Evolutionary conservation across 2,888 invertebrate genomes (phyloP), one percentile per base, ranked within the genome.

Genomic region (Taphrorychus bicolor): DNA sequence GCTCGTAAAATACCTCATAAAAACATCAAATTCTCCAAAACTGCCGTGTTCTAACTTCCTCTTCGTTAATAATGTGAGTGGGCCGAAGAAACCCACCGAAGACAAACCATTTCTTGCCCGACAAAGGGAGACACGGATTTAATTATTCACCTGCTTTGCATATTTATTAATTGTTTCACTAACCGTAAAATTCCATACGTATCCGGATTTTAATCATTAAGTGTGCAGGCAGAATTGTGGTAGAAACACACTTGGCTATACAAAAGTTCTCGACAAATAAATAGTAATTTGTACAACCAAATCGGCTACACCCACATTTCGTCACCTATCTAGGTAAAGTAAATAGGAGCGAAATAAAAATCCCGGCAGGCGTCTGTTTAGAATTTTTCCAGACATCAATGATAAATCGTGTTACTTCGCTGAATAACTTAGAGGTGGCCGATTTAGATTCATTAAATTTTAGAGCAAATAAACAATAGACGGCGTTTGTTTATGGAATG

Each of bases 371-470:
- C 45, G 22, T 51, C 21, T 11, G 14, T 45, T 45, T 51, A 18
- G 22, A 60, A 60, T 62, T 54, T 63, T 57, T 63, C 63, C 63
- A 63, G 57, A 49, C 63, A 49, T 41, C 54, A 63, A 49, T 54
- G 41, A 57, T 63, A 63, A 63, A 63, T 57, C 22, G 57, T 54
- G 51, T 56, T 54, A n/a, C 54, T 54, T 18, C 45, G 48, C 57
- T 57, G 9, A 9, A 57, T 51, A 63, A 63, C 22, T 48, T 57
- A 49, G 54, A 63, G 45, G 61, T 63, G 57, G 56, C 63, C 63
- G 63, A 57, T 63, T 57, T 63, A 57, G 63, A 63, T 63, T 63
- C 63, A 63, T 63, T 63, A 63, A 63, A 63, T 57, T 62, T 56
- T 11, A 19, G 22, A 40, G 19, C 22, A 63, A 63, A 63, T 57